Evolutionary conservation across 2,113 vertebrate species (phyloP).

Genomic region (Aramus guarauna): DNA sequence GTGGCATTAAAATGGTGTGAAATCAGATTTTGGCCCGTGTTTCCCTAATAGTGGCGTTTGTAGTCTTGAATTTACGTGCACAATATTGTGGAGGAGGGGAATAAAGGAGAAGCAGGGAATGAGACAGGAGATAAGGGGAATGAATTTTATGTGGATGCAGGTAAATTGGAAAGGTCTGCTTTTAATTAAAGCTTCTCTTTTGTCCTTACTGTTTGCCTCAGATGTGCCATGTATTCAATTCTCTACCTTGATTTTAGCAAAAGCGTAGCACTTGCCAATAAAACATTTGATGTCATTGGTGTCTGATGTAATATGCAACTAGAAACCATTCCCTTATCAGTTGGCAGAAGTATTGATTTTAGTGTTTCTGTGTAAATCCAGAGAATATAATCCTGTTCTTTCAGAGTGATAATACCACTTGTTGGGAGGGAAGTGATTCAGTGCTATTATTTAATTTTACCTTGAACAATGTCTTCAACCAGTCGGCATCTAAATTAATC

Average conservation of each 20-base stretch:
- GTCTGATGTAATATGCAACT: background rate
- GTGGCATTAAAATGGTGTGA: background rate
- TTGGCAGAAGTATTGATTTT: background rate
- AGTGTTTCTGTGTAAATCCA: background rate
- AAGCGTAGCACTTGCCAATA: background rate
- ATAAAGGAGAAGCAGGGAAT: background rate
- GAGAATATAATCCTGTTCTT: background rate
- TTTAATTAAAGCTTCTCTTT: background rate
- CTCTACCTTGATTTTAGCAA: background rate
- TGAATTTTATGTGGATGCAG: background rate
- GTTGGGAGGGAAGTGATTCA: background rate
- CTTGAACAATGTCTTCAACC: background rate
- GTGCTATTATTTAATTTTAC: background rate
- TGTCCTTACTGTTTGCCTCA: background rate
- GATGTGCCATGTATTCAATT: background rate
- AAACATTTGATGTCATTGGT: background rate
- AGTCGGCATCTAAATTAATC: background rate
- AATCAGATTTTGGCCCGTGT: background rate
- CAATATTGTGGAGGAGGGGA: background rate
- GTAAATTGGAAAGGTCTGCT: background rate
- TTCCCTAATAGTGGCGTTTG: background rate
- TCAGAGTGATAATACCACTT: background rate
- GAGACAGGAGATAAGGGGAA: background rate
- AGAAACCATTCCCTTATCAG: background rate
- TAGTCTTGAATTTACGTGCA: background rate